These are phyloP conservation scores for Rallus limicola DNA, from an alignment of 2,113 vertebrate species.

Conservation along the genomic window DNA sequence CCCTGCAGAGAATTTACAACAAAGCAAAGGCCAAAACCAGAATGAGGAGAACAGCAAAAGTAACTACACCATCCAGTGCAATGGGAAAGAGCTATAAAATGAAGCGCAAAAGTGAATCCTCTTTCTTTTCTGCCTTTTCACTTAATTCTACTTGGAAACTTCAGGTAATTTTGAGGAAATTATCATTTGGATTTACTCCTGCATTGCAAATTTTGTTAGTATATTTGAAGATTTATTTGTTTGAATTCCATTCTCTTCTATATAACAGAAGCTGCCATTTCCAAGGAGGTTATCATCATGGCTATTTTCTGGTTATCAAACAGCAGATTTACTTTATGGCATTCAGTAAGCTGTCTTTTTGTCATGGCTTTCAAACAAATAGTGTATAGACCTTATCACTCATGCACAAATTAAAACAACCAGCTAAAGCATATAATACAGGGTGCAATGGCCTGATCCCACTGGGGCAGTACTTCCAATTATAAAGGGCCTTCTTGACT, in stretches of 20 bases:
- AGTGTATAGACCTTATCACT: neutral
- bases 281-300: slow-evolving; percentile 23
- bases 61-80: neutral
- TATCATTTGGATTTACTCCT: neutral
- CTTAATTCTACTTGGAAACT: neutral
- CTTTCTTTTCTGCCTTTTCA: neutral
- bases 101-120: neutral
- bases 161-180: neutral
- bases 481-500: neutral
- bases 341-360: neutral
- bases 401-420: neutral
- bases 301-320: slow-evolving; percentile 49
- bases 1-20: neutral
- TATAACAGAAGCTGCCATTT: slow-evolving; percentile 34
- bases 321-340: neutral
- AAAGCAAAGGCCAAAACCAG: neutral
- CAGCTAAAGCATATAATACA: neutral
- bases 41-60: neutral
- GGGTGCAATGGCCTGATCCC: neutral
- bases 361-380: neutral
- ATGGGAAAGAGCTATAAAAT: neutral
- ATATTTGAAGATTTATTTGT: neutral
- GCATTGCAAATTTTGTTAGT: neutral
- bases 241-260: slow-evolving; percentile 9
- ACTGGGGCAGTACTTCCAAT: neutral